Base-by-base conservation (phyloP, 2,113 vertebrate genomes). In the Apteryx owenii region DNA sequence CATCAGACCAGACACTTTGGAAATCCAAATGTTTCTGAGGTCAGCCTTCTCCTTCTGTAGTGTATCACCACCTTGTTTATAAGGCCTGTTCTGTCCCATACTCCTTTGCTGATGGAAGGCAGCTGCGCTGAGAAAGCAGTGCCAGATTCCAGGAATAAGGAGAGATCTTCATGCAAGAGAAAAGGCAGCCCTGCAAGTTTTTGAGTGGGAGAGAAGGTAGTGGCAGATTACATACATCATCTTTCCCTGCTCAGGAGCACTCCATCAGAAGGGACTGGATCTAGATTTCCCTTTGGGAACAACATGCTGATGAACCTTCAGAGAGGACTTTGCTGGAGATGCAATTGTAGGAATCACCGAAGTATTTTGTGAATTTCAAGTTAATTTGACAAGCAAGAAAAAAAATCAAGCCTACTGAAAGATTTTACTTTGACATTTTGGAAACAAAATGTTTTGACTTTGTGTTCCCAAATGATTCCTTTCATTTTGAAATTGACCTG, bases 1-100 rank as follows among this genome's bases (percentile, higher is more conserved):
- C 78, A 62, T 88, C 69, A 73, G 29, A 80, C 1, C 13, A 91
- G 84, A 83, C 62, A 73, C 66, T 81, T 85, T 42, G 53, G 54
- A 94, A 95, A 91, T 62, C 28, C 85, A 93, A 88, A 78, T 81
- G 60, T 91, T 95, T 94, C 85, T 83, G 88, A 95, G 75, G 81
- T 83, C 50, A 91, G n/a, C 54, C 42, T 70, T 71, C 70, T 90
- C n/a, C 64, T 92, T 48, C 81, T 95, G 64, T 80, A 92, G 71
- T 40, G 33, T 64, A 91, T 85, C 93, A 94, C 36, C 20, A 70
- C 50, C 81, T 89, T 85, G 33, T 93, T 96, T 96, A 95, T 75
- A 88, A 90, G 66, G 85, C 42, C 70, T 81, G 22, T 66, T 89
- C 87, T 90, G 54, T 64, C 78, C 81, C 76, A 68, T 31, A 33